Evolutionary conservation across 1,140 invertebrate species (phyloP).

Genomic region (Lepidurus couesii): DNA sequence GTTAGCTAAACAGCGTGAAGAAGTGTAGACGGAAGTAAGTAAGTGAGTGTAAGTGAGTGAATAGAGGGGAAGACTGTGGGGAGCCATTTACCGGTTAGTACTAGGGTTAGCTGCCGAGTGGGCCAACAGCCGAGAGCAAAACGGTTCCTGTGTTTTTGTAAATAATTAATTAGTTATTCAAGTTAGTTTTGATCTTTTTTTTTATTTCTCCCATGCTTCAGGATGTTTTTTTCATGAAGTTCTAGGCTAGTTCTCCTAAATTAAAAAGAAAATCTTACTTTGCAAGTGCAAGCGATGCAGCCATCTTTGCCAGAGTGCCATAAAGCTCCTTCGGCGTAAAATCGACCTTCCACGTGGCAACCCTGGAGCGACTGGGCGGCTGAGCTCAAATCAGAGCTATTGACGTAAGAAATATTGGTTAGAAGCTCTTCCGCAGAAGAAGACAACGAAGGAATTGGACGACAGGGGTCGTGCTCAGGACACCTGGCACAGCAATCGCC

Average conservation of each 20-base stretch:
- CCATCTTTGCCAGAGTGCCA: constrained; percentile 58
- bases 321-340: constrained; percentile 56
- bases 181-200: not conserved
- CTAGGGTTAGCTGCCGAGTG: constrained; percentile 13
- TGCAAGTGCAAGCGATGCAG: constrained; percentile 69
- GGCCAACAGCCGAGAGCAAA: not conserved
- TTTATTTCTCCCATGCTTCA: too few relatives aligned
- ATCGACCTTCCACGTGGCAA: constrained; percentile 55
- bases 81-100: not conserved
- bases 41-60: not conserved
- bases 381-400: constrained; percentile 39
- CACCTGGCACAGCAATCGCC: constrained; percentile 68
- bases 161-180: not conserved
- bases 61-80: not conserved
- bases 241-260: too few relatives aligned
- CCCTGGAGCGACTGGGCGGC: constrained; percentile 42
- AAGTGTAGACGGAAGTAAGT: not conserved
- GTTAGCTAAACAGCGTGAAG: too few relatives aligned
- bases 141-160: not conserved
- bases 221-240: too few relatives aligned
- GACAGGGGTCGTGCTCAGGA: constrained; percentile 52
- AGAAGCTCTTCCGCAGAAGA: constrained; percentile 33
- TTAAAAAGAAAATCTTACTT: constrained; percentile 51
- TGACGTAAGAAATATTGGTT: constrained; percentile 33
- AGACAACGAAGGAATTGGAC: constrained; percentile 22